These are phyloP conservation scores for Orchesella flavescens DNA, from an alignment of 2,888 invertebrate genomes.

Conservation along the genomic window DNA sequence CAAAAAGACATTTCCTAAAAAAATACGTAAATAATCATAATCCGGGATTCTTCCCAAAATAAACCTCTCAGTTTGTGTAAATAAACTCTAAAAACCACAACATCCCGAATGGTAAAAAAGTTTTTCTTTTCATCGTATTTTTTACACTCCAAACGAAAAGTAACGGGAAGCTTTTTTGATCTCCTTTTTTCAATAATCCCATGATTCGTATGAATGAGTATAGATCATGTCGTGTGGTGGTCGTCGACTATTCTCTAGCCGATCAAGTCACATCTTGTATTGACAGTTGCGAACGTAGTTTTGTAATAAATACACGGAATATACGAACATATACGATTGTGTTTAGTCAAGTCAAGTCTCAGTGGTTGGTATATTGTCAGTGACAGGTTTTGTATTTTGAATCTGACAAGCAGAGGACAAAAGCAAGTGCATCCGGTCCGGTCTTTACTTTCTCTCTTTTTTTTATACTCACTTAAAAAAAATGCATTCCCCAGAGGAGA, in stretches of 20 bases:
- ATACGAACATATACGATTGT: neutral
- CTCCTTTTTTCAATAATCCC: conserved; percentile 17
- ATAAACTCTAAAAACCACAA: conserved; percentile 11
- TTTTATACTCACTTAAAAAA: neutral
- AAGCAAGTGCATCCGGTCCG: no score
- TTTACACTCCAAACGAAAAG: neutral
- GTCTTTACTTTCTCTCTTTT: neutral
- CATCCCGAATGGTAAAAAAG: conserved; percentile 1
- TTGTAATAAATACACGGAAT: conserved; percentile 29
- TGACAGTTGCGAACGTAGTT: conserved; percentile 27
- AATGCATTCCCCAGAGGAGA: conserved; percentile 3
- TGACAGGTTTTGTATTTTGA: conserved; percentile 26
- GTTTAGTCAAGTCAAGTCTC: no score
- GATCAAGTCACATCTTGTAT: conserved; percentile 31
- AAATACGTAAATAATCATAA: conserved; percentile 36
- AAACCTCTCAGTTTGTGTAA: neutral
- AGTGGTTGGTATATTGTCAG: conserved; percentile 20
- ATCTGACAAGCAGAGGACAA: no score
- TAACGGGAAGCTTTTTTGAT: neutral
- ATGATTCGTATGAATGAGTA: neutral
- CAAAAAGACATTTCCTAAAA: conserved; percentile 1
- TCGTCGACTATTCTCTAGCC: neutral
- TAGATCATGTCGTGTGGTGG: neutral
- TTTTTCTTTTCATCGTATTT: neutral
- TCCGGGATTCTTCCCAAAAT: conserved; percentile 1